Conservation (phyloP, 2,888 invertebrate species). For the Nemotelus nigrinus region DNA sequence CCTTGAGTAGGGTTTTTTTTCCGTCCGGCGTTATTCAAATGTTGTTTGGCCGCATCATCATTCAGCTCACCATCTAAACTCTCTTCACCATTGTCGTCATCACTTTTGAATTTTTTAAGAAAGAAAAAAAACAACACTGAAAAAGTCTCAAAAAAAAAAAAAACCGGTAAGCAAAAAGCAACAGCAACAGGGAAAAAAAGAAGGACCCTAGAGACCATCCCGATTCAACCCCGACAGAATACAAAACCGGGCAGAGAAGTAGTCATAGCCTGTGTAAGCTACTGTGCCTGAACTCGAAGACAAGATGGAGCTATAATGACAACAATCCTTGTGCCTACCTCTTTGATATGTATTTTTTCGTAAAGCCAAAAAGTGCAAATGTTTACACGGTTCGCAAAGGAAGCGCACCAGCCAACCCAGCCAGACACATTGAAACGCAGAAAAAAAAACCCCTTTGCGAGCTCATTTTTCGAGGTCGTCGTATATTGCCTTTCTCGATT, state of each 20-base stretch:
- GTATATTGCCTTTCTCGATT: not conserved
- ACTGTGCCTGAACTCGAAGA: not conserved
- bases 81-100: not conserved
- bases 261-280: too few relatives aligned
- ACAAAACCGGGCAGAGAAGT: too few relatives aligned
- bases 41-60: not conserved
- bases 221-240: too few relatives aligned
- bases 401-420: too few relatives aligned
- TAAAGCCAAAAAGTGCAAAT: conserved; percentile 28
- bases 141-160: not conserved
- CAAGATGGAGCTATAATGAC: conserved; percentile 25
- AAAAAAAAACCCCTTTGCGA: too few relatives aligned
- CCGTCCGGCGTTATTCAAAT: not conserved
- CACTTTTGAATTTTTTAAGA: not conserved
- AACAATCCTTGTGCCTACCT: conserved; percentile 2
- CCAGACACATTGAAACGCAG: too few relatives aligned
- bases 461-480: too few relatives aligned
- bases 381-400: not conserved
- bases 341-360: conserved; percentile 9
- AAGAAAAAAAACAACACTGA: not conserved
- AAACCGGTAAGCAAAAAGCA: not conserved
- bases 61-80: not conserved
- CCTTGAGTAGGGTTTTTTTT: too few relatives aligned
- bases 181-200: not conserved
- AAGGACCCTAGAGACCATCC: too few relatives aligned